These are phyloP conservation scores for Entomobrya proxima DNA, from an alignment of 2,888 invertebrate species.

Conservation along the genomic window DNA sequence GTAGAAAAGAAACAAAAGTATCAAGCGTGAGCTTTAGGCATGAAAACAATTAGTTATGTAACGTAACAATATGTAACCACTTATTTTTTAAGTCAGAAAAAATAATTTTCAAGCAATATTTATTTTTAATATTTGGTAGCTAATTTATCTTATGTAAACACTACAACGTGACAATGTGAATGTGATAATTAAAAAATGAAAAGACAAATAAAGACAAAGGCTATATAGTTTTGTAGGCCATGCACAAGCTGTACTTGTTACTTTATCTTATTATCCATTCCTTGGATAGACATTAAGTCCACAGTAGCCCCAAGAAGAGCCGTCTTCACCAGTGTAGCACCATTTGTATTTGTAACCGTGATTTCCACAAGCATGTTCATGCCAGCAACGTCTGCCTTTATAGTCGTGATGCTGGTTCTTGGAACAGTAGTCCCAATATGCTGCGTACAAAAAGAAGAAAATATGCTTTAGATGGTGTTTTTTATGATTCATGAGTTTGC, in stretches of 20 bases:
- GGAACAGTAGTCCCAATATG: conserved; percentile 68
- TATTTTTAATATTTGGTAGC: too few relatives aligned
- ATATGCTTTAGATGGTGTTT: neutral
- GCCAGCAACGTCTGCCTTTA: conserved; percentile 48
- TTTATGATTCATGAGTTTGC: neutral
- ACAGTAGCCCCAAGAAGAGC: conserved; percentile 64
- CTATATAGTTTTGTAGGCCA: too few relatives aligned
- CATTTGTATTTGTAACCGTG: conserved; percentile 68
- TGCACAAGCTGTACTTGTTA: neutral
- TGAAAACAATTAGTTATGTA: too few relatives aligned
- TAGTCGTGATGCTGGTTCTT: conserved; percentile 61
- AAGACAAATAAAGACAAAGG: too few relatives aligned
- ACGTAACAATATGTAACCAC: too few relatives aligned
- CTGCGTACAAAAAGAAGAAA: conserved; percentile 12
- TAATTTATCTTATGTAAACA: too few relatives aligned
- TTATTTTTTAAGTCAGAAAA: too few relatives aligned
- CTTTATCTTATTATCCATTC: neutral
- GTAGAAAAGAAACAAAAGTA: conserved; percentile 33
- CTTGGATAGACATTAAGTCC: conserved; percentile 48
- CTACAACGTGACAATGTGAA: too few relatives aligned
- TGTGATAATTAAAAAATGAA: too few relatives aligned
- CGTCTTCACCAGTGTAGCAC: conserved; percentile 64
- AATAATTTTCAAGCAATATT: too few relatives aligned
- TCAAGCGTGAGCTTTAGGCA: neutral
- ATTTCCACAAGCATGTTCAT: conserved; percentile 66